Evolutionary conservation across 2,888 invertebrate genomes (phyloP), one percentile per base, ranked within the genome.

Genomic region (Blastobasis adustella): DNA sequence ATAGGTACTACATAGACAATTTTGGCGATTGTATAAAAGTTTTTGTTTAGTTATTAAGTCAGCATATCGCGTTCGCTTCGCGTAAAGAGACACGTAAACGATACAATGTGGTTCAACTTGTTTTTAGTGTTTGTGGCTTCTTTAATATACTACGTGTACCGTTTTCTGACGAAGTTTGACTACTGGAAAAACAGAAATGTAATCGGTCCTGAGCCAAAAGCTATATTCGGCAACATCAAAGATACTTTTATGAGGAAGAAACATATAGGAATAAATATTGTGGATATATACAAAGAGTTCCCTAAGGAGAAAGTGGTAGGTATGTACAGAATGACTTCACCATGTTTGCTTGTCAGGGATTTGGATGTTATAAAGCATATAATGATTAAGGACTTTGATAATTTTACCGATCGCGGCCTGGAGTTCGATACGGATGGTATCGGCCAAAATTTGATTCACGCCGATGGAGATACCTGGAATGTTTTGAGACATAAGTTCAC

Each of bases 381-480:
- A 1, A 60, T 79, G 58, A 73, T 81, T 9, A 78, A 75, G 52
- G 79, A 80, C 54, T 80, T 79, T 45, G 68, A 76, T 8, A 6
- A 47, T 0, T 82, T 81, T 37, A 8, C 54, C 4, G 75, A 80
- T 7, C 71, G 82, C 6, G 76, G 76, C 0, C 3, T 74, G 0
- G 67, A 70, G 44, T 69, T 74, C 10, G 71, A 71, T 41, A 67
- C 69, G 7, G 52, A 73, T 48, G 73, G 69, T 5, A 52, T 81
- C 37, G 74, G 73, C 23, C 54, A 53, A 5, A 78, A 81, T 51
- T 51, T 82, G 23, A 79, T 81, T 49, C 67, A 71, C 47, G 67
- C 73, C 0, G 69, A 75, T 37, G 74, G 68, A 4, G 72, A 75
- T 0, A 66, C 65, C 0, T 82, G 81, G 82, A 58, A 61, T 9